Conservation (phyloP, 2,113 vertebrate species). For the Dasyprocta punctata region DNA sequence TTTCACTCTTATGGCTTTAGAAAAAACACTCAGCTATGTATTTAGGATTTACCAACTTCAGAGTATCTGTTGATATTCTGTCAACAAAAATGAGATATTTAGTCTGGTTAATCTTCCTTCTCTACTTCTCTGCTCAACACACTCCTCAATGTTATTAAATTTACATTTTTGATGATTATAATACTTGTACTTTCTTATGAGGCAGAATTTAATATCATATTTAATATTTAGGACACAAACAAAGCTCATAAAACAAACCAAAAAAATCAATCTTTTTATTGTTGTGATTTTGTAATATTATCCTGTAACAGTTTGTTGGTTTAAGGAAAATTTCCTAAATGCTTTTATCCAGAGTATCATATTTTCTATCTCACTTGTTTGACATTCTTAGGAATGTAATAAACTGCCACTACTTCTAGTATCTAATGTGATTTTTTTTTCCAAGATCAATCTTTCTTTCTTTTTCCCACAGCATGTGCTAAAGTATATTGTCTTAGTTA, state of each 20-base stretch:
- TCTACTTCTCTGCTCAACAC: background rate
- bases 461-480: background rate
- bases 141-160: background rate
- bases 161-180: background rate
- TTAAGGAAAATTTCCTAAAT: background rate
- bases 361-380: constrained; percentile 43
- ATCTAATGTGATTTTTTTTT: background rate
- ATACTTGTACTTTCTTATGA: constrained; percentile 9
- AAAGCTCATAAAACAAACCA: constrained; percentile 27
- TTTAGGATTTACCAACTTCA: background rate
- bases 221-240: background rate
- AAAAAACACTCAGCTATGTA: background rate
- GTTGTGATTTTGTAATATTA: background rate
- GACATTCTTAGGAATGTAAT: background rate
- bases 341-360: background rate
- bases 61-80: background rate
- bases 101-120: background rate
- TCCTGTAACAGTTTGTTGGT: background rate
- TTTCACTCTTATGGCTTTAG: background rate
- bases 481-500: background rate
- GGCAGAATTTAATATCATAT: background rate
- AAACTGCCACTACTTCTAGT: background rate
- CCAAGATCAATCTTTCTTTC: background rate
- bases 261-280: constrained; percentile 22
- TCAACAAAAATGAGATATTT: background rate